These are phyloP conservation scores for Dinocampus coccinellae DNA, from an alignment of 2,888 invertebrate genomes.

Conservation along the genomic window DNA sequence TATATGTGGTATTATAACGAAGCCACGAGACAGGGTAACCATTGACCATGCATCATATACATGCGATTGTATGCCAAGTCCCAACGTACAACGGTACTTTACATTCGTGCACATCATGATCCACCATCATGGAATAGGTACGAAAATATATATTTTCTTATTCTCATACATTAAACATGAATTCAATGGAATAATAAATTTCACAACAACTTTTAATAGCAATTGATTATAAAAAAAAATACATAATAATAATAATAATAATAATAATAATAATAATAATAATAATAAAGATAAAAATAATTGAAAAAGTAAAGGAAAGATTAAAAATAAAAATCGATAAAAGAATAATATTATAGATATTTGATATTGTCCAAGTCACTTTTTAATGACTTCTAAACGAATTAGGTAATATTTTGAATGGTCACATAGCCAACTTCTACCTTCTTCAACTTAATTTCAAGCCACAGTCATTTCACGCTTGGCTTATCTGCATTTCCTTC, in stretches of 20 bases:
- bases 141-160: too few relatives aligned
- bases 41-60: conserved; percentile 38
- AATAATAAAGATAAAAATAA: conserved; percentile 1
- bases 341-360: too few relatives aligned
- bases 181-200: neutral
- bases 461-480: conserved; percentile 47
- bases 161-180: too few relatives aligned
- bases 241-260: neutral
- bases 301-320: neutral
- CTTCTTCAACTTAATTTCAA: conserved; percentile 43
- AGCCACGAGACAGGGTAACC: neutral
- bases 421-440: conserved; percentile 3
- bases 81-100: conserved; percentile 6
- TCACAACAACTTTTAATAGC: neutral
- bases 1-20: conserved; percentile 46
- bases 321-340: neutral
- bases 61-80: conserved; percentile 3
- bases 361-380: conserved; percentile 3
- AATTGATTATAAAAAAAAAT: neutral
- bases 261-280: conserved; percentile 3
- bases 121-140: too few relatives aligned
- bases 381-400: conserved; percentile 29
- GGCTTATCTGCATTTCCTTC: conserved; percentile 39
- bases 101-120: too few relatives aligned
- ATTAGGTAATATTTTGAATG: conserved; percentile 13